Base-by-base conservation (phyloP, 2,888 invertebrate genomes). In the Vanessa cardui region DNA sequence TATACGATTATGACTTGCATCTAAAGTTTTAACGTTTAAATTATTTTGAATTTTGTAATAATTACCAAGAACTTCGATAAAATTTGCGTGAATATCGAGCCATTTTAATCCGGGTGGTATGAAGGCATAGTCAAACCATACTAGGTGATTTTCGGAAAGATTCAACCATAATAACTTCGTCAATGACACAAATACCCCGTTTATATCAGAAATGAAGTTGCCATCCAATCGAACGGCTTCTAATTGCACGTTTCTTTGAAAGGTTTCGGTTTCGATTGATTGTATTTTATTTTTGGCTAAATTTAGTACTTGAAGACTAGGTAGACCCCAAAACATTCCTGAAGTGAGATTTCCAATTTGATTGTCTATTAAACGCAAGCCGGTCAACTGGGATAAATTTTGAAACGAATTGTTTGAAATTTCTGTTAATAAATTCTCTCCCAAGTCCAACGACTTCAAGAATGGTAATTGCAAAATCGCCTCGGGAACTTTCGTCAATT, bases 121-220 rank as follows among this genome's bases (percentile, higher is more conserved):
- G 80, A 98, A 97, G 33, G 98, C 97, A 85, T 97, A 98, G 87
- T 98, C 98, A 89, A 98, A 98, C 97, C 97, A 97, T 47, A 97
- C 96, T 80, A 98, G 94, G 88, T 97, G 97, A 90, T 98, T 98
- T 89, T 97, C 97, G 50, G 97, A 97, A 66, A 98, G 94, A 92
- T 98, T 98, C 69, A 98, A 90, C 96, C 98, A 96, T 80, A 97
- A 90, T 70, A 98, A 93, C 77, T 96, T 96, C 52, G 96, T 95
- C 72, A 98, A 92, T 65, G 97, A 96, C 62, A 97, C 96, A 85
- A 98, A 97, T 73, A 97, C 96, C 12, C 97, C 97, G 88, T 98
- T 98, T 80, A 98, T 96, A 85, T 98, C 97, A 70, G 96, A 96
- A 77, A 98, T 93, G 82, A 96, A 96, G 88, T 98, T 98, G 74